Base-by-base conservation (phyloP, 2,113 vertebrate genomes). In the Gavia stellata region DNA sequence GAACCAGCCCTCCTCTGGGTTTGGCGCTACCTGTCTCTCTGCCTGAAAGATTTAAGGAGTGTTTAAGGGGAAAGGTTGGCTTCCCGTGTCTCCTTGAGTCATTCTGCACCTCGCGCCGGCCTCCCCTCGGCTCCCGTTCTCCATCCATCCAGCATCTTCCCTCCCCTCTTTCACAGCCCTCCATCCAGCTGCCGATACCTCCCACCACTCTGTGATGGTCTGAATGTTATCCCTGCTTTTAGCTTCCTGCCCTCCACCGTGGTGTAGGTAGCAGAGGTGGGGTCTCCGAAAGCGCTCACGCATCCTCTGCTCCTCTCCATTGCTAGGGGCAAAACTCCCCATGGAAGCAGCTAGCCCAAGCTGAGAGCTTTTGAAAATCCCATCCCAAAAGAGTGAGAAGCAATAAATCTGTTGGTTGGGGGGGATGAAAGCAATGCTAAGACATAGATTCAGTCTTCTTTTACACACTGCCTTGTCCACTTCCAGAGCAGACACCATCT, bases 1-100 rank as follows among this genome's bases (percentile, higher is more conserved):
- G 96, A 97, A 94, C 96, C 90, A 97, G 96, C 96, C 95, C 96
- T 96, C 86, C 95, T 94, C 95, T 97, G 95, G 96, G 97, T 96
- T 97, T 96, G 94, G 96, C 95, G 95, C 94, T 96, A 96, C 93
- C 97, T 96, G 97, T 97, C 93, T 97, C 96, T 97, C 96, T 96
- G 90, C 92, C 96, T 95, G 95, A 96, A 96, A 97, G 94, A 95
- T 96, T 97, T 97, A 97, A 97, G 95, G 96, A 97, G 94, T 96
- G 94, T 96, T 96, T 96, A 96, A 97, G 96, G 96, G 96, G 97
- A 97, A 96, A 97, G 96, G 97, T 97, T 97, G 96, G 96, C 95
- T 97, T 96, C 97, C 94, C 92, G 72, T 96, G 97, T 97, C 96
- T 97, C 95, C 91, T 96, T 96, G 92, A 94, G 94, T 97, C 96